A percentile compares a stretch with the other conserved stretches of the same genome.
Evolutionary conservation across 2,797 vertebrate species (phyloP).

Genomic region (Ctenosaura bakeri): DNA sequence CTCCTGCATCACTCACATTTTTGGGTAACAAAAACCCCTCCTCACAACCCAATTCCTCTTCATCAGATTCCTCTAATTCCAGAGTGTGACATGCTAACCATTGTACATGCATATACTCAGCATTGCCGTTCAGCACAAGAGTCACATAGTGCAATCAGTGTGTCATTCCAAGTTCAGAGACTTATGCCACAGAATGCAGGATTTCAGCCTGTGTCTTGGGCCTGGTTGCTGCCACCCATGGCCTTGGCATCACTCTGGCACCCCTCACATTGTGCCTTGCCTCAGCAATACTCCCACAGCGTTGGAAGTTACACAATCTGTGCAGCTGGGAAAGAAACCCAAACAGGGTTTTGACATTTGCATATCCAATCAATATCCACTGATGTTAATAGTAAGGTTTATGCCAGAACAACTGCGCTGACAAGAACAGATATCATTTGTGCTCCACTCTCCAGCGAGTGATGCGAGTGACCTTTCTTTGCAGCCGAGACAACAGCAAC

Average conservation of each 20-base stretch:
- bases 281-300: not conserved
- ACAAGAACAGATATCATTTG: conserved; percentile 4
- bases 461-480: conserved; percentile 16
- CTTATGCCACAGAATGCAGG: no score
- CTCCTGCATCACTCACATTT: no score
- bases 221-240: not conserved
- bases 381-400: not conserved
- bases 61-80: no score
- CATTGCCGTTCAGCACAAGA: no score
- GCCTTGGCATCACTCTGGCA: not conserved
- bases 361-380: conserved; percentile 19
- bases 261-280: not conserved
- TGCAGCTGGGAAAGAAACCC: not conserved
- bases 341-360: not conserved
- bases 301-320: not conserved
- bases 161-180: no score
- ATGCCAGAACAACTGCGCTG: not conserved
- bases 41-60: no score
- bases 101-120: no score
- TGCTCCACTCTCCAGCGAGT: not conserved
- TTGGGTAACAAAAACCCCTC: no score
- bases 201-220: no score
- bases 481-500: accelerated
- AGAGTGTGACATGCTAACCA: no score
- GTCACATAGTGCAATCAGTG: no score